These are phyloP conservation scores for Seladonia tumulorum DNA, from an alignment of 2,888 invertebrate species.

Conservation along the genomic window DNA sequence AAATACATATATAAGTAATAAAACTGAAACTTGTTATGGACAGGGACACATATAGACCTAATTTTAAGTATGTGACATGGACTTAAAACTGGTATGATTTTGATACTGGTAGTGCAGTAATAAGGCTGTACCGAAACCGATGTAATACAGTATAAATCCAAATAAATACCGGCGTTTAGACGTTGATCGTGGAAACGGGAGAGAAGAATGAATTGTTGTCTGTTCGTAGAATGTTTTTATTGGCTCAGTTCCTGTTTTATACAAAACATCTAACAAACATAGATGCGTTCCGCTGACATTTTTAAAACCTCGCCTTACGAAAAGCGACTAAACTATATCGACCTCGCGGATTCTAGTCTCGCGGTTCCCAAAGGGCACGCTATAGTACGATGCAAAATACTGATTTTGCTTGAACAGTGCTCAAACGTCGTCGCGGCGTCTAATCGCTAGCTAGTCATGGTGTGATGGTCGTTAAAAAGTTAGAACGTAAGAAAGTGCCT, in stretches of 20 bases:
- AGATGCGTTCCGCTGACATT: slow-evolving; percentile 73
- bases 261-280: slow-evolving; percentile 82
- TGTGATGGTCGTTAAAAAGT: slow-evolving; percentile 51
- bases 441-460: slow-evolving; percentile 54
- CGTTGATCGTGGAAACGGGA: background rate
- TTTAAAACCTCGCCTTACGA: slow-evolving; percentile 68
- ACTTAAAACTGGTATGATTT: too few species aligned
- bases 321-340: slow-evolving; percentile 73
- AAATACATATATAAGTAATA: too few species aligned
- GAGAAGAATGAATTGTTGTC: background rate
- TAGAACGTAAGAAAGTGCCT: slow-evolving; percentile 53
- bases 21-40: too few species aligned
- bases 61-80: too few species aligned
- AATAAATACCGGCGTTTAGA: too few species aligned
- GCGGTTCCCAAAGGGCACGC: slow-evolving; percentile 62
- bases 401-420: slow-evolving; percentile 62
- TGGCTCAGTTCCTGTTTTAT: slow-evolving; percentile 79
- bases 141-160: too few species aligned
- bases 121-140: too few species aligned
- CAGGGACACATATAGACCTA: too few species aligned
- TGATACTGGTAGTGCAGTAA: too few species aligned
- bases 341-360: slow-evolving; percentile 64
- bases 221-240: slow-evolving; percentile 74
- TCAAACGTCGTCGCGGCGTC: slow-evolving; percentile 59
- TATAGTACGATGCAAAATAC: slow-evolving; percentile 64